Evolutionary conservation across 2,797 vertebrate genomes (phyloP).

Genomic region (Pantherophis vulpinus): DNA sequence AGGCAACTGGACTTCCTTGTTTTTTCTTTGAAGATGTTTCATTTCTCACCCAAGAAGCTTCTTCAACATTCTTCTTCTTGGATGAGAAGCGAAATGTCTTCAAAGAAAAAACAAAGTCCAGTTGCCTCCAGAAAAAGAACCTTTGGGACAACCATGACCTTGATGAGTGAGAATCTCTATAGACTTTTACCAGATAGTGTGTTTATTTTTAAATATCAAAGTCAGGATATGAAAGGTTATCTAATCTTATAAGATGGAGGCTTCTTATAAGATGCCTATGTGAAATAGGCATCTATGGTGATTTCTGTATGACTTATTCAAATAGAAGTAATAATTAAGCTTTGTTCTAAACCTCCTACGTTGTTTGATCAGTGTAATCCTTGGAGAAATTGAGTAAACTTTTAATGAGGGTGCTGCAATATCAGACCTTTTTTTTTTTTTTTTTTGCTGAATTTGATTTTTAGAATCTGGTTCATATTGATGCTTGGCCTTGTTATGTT

Average conservation of each 20-base stretch:
- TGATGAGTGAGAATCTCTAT: no score
- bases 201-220: not conserved
- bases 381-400: slow-evolving; percentile 5
- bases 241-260: not conserved
- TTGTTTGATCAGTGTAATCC: slow-evolving; percentile 19
- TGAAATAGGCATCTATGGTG: not conserved
- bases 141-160: no score
- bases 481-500: not conserved
- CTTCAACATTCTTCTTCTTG: no score
- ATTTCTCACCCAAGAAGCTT: no score
- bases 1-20: no score
- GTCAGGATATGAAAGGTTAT: rapidly evolving
- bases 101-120: no score
- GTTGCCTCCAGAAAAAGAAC: no score
- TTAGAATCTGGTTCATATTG: not conserved
- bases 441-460: not conserved
- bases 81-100: no score
- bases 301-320: not conserved
- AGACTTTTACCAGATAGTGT: not conserved
- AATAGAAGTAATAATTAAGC: not conserved
- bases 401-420: not conserved
- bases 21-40: no score
- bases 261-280: not conserved
- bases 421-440: rapidly evolving
- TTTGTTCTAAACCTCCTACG: not conserved